Conservation (phyloP, 2,797 vertebrate species). For the Glyptemys insculpta region DNA sequence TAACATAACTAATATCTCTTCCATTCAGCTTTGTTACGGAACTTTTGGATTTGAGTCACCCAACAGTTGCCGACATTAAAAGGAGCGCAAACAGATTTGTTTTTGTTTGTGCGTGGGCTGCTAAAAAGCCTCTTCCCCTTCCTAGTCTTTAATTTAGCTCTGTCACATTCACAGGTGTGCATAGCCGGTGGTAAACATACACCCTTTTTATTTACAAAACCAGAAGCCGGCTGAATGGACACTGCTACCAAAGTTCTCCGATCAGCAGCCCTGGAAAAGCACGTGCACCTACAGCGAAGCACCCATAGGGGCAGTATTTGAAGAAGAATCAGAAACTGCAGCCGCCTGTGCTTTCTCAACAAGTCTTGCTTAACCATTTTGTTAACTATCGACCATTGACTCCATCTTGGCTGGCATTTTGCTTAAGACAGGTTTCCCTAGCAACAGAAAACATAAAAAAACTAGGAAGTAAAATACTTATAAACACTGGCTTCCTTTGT, state of each 20-base stretch:
- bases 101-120: neutral
- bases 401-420: neutral
- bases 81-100: neutral
- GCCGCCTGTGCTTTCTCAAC: neutral
- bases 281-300: too few relatives aligned
- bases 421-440: neutral
- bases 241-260: too few relatives aligned
- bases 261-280: too few relatives aligned
- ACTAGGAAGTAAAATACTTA: neutral
- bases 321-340: neutral
- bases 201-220: neutral
- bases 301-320: too few relatives aligned
- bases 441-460: neutral
- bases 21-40: rapidly evolving
- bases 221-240: neutral
- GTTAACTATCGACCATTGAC: neutral
- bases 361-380: neutral
- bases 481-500: neutral
- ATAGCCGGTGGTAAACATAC: neutral
- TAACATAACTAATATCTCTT: neutral
- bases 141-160: rapidly evolving
- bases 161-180: rapidly evolving
- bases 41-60: neutral
- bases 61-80: neutral
- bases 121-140: neutral